phyloP scores from a whole-genome alignment of 2,797 vertebrate genomes.

The Allenopithecus nigroviridis region DNA sequence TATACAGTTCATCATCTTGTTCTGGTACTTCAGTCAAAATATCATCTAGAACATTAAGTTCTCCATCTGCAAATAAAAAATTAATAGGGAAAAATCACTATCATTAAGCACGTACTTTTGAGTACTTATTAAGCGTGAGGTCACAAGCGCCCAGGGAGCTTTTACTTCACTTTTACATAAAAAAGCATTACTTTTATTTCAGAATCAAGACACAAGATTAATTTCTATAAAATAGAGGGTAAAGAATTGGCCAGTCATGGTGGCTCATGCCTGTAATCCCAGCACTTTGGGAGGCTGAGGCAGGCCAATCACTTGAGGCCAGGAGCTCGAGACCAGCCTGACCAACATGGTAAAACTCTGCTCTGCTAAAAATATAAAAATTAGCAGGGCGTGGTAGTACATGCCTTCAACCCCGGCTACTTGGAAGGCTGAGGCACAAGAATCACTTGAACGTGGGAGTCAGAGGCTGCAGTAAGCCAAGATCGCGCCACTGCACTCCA shows the following conservation, averaged over 20 bases:
- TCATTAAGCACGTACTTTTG: constrained; percentile 10
- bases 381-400: not conserved
- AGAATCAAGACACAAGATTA: not conserved
- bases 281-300: not conserved
- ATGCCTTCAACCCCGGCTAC: not conserved
- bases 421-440: not conserved
- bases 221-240: not conserved
- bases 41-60: constrained; percentile 97
- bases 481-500: not conserved
- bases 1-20: constrained; percentile 98
- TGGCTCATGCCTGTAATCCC: not conserved
- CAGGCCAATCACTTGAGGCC: not conserved
- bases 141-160: not conserved
- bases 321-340: not conserved
- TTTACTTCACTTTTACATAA: not conserved
- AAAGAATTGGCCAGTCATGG: not conserved
- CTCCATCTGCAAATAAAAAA: constrained; percentile 89
- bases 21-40: constrained; percentile 98
- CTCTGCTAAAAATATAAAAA: not conserved
- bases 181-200: not conserved
- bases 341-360: not conserved
- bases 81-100: not conserved
- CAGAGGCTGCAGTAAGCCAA: not conserved
- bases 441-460: not conserved
- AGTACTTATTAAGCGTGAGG: not conserved